These are phyloP conservation scores for Leiothrix lutea DNA, from an alignment of 2,113 vertebrate genomes.

Conservation along the genomic window DNA sequence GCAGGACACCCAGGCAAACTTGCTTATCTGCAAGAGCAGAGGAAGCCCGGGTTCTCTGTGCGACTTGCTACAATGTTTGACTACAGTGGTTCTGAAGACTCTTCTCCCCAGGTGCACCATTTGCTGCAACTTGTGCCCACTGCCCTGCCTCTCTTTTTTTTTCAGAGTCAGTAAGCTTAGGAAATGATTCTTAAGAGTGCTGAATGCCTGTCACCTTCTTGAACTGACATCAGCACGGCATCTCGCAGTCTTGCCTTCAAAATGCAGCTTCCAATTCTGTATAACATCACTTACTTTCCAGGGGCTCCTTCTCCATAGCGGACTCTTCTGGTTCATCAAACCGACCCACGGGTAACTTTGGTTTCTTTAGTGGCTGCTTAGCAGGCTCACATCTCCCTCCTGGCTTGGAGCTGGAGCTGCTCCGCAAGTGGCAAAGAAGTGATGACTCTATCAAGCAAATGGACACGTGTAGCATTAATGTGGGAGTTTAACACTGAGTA, in stretches of 20 bases:
- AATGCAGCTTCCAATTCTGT: neutral
- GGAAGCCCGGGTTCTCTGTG: neutral
- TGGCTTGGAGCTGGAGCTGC: conserved; percentile 47
- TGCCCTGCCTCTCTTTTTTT: neutral
- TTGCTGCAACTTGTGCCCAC: neutral
- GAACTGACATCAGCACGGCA: neutral
- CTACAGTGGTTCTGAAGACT: neutral
- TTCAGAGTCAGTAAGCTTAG: neutral
- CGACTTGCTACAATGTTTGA: neutral
- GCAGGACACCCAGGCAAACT: neutral
- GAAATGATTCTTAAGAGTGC: neutral
- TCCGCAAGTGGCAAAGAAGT: conserved; percentile 29
- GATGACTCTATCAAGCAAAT: conserved; percentile 36
- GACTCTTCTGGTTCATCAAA: conserved; percentile 83
- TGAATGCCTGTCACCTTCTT: neutral
- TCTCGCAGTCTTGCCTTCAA: neutral
- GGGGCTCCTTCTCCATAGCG: conserved; percentile 73
- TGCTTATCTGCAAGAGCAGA: neutral
- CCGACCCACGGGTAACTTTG: conserved; percentile 86
- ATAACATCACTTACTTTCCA: conserved; percentile 81
- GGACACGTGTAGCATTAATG: neutral
- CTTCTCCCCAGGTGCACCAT: neutral
- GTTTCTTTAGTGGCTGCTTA: conserved; percentile 79
- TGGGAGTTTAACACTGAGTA: neutral
- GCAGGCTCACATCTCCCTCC: conserved; percentile 56